A percentile compares a stretch with the other conserved stretches of the same genome.
Evolutionary conservation across 2,888 invertebrate species (phyloP).

Genomic region (Rhorus exstirpatorius): DNA sequence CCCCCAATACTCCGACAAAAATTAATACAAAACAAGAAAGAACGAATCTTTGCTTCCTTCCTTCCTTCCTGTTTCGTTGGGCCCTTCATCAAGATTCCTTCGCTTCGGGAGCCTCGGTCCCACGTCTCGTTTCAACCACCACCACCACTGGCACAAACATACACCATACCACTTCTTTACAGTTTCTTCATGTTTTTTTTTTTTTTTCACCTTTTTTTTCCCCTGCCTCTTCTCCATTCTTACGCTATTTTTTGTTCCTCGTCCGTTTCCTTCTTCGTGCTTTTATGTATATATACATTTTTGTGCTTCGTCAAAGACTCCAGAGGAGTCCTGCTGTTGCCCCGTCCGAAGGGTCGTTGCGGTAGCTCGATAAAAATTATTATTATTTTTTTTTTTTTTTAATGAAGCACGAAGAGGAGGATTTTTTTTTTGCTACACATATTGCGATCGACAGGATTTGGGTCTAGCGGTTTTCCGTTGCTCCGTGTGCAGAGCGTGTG

Average conservation of each 20-base stretch:
- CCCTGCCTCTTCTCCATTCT: neutral
- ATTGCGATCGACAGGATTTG: no score
- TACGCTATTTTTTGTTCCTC: neutral
- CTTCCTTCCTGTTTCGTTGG: conserved; percentile 11
- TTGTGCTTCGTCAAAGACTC: neutral
- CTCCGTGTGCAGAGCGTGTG: no score
- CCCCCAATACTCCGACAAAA: neutral
- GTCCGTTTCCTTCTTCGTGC: neutral
- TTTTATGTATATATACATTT: no score
- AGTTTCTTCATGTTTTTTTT: neutral
- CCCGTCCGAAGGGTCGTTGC: no score
- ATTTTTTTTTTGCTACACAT: no score
- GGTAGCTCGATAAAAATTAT: no score
- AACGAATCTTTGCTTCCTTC: no score
- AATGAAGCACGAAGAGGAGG: no score
- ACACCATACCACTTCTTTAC: neutral
- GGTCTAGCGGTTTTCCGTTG: no score
- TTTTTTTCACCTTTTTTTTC: neutral
- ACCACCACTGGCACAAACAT: neutral
- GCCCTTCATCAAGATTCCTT: neutral
- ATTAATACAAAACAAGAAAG: neutral
- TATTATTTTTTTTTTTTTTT: no score
- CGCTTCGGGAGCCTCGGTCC: neutral
- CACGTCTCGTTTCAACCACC: conserved; percentile 16
- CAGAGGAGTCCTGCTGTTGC: no score